Conservation (phyloP, 2,797 vertebrate species). For the Hirundo rustica region DNA sequence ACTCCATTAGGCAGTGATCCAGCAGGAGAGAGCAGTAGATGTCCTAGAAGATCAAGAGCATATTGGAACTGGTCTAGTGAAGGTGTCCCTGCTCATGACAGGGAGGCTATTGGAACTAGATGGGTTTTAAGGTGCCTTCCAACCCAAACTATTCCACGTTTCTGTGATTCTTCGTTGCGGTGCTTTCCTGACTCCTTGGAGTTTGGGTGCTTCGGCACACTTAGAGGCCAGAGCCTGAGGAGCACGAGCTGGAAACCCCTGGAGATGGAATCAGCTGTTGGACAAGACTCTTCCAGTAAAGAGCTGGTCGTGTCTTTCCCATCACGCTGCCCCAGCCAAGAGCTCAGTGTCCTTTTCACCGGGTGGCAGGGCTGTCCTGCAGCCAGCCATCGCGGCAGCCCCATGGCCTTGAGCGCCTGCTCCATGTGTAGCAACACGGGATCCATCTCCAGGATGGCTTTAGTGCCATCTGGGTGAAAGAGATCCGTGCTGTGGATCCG, state of each 20-base stretch:
- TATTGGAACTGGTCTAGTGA: background rate
- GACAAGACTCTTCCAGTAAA: background rate
- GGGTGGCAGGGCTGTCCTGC: background rate
- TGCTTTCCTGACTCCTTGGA: background rate
- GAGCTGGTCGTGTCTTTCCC: background rate
- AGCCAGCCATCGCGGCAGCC: background rate
- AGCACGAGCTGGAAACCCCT: background rate
- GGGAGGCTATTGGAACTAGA: background rate
- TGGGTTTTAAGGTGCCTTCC: background rate
- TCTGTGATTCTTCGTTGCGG: background rate
- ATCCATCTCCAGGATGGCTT: background rate
- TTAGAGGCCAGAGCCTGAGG: background rate
- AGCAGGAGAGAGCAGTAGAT: background rate
- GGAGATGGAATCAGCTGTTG: background rate
- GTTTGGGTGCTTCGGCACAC: background rate
- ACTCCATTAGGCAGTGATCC: rapidly evolving
- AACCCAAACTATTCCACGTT: background rate
- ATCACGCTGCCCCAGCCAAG: rapidly evolving
- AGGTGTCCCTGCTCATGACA: background rate
- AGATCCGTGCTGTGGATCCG: rapidly evolving
- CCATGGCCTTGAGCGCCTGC: background rate
- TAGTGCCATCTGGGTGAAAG: background rate
- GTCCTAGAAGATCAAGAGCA: background rate
- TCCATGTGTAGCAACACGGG: rapidly evolving
- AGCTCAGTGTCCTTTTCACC: rapidly evolving